phyloP scores from a whole-genome alignment of 1,140 invertebrate species.

The Stenopsyche tienmushanensis region DNA sequence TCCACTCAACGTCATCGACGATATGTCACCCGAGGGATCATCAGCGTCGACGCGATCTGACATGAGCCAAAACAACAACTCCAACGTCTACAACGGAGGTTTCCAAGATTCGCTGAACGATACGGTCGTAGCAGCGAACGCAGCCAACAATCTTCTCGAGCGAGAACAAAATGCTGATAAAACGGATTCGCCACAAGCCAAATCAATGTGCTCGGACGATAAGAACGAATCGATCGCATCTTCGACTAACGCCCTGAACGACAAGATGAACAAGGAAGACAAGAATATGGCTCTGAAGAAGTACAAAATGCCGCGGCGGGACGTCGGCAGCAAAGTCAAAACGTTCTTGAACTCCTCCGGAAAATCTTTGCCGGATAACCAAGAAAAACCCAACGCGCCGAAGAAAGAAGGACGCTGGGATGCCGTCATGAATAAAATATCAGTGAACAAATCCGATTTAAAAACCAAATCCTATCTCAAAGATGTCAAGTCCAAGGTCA shows the following conservation, averaged over 20 bases:
- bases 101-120: slow-evolving; percentile 33
- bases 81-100: slow-evolving; percentile 29
- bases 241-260: slow-evolving; percentile 23
- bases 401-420: slow-evolving; percentile 68
- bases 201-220: neutral
- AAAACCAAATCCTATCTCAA: slow-evolving; percentile 67
- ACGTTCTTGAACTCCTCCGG: slow-evolving; percentile 60
- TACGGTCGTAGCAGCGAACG: slow-evolving; percentile 26
- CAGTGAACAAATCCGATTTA: slow-evolving; percentile 68
- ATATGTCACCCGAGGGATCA: slow-evolving; percentile 61
- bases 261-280: slow-evolving; percentile 54
- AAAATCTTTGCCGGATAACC: slow-evolving; percentile 53
- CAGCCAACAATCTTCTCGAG: slow-evolving; percentile 1
- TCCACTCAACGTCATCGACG: slow-evolving; percentile 55
- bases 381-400: slow-evolving; percentile 49
- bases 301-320: slow-evolving; percentile 74
- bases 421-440: slow-evolving; percentile 79
- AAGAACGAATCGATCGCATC: slow-evolving; percentile 14
- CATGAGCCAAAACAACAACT: slow-evolving; percentile 40
- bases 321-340: slow-evolving; percentile 73
- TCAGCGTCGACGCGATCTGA: slow-evolving; percentile 55
- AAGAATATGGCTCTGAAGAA: slow-evolving; percentile 63
- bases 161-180: slow-evolving; percentile 9
- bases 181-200: neutral
- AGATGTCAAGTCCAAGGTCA: slow-evolving; percentile 79